Evolutionary conservation across 2,797 vertebrate genomes (phyloP).

Genomic region (Remorina albescens): DNA sequence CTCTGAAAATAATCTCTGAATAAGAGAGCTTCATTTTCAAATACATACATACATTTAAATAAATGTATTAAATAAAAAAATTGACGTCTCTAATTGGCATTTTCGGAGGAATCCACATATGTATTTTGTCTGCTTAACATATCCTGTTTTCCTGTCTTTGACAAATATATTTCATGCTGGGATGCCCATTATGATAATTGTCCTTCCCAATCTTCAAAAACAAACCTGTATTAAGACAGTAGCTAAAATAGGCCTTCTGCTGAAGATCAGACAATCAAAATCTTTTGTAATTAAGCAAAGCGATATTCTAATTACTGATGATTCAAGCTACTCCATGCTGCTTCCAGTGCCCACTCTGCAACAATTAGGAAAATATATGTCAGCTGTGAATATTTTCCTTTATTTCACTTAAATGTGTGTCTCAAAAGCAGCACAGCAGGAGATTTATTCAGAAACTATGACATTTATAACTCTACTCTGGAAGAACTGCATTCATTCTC

Average conservation of each 20-base stretch:
- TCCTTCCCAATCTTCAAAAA: conserved; percentile 93
- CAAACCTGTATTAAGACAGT: conserved; percentile 95
- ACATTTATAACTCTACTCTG: conserved; percentile 84
- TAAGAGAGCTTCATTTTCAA: conserved; percentile 42
- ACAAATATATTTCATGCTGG: conserved; percentile 92
- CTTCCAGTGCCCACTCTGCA: conserved; percentile 88
- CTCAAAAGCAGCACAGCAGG: conserved; percentile 87
- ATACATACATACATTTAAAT: too few relatives aligned
- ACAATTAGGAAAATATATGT: conserved; percentile 97
- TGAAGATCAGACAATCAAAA: conserved; percentile 98
- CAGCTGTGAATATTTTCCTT: conserved; percentile 88
- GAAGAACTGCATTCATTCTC: conserved; percentile 72
- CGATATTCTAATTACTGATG: conserved; percentile 98
- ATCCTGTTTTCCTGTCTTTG: conserved; percentile 82
- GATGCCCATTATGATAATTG: conserved; percentile 95
- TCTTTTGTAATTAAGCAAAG: conserved; percentile 96
- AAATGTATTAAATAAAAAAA: too few relatives aligned
- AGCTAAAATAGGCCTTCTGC: conserved; percentile 89
- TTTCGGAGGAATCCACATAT: conserved; percentile 84
- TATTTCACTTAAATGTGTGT: conserved; percentile 89
- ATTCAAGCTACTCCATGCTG: conserved; percentile 94
- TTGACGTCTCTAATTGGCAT: conserved; percentile 81
- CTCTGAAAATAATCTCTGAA: conserved; percentile 35
- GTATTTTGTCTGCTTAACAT: conserved; percentile 85
- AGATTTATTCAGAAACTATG: conserved; percentile 90